Conservation (phyloP, 2,797 vertebrate species). For the Sciurus carolinensis region DNA sequence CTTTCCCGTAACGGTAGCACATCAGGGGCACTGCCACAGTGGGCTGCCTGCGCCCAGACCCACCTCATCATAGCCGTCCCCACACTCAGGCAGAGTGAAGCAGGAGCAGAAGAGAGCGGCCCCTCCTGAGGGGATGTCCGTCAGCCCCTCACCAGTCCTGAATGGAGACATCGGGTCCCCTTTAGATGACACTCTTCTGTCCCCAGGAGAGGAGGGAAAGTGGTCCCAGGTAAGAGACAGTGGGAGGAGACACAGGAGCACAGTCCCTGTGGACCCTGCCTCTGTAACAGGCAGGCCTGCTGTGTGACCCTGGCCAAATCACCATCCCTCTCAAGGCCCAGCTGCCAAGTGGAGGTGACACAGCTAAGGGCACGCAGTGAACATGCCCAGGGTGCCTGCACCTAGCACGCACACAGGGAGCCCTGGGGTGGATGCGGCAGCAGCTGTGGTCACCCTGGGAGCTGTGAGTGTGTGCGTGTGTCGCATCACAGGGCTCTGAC, state of each 20-base stretch:
- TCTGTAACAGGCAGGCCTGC: background rate
- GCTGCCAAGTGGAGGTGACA: background rate
- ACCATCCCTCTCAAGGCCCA: background rate
- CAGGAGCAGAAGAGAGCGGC: too few relatives aligned
- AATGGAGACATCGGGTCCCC: background rate
- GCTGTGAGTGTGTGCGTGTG: fast-evolving
- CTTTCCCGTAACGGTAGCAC: too few relatives aligned
- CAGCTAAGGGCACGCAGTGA: fast-evolving
- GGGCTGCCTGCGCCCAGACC: background rate
- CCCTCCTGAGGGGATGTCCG: background rate
- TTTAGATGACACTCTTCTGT: background rate
- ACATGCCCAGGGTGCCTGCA: too few relatives aligned
- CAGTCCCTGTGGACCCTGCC: background rate
- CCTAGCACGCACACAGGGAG: fast-evolving
- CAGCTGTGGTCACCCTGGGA: fast-evolving
- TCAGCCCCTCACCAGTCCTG: background rate
- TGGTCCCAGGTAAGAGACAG: background rate
- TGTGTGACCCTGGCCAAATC: background rate
- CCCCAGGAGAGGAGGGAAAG: background rate
- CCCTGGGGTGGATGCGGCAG: fast-evolving
- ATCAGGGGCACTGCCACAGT: background rate
- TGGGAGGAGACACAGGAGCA: fast-evolving
- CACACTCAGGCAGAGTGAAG: background rate
- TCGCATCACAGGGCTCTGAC: fast-evolving
- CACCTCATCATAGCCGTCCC: fast-evolving